phyloP scores from a whole-genome alignment of 2,113 vertebrate species.

The Chloropsis hardwickii region DNA sequence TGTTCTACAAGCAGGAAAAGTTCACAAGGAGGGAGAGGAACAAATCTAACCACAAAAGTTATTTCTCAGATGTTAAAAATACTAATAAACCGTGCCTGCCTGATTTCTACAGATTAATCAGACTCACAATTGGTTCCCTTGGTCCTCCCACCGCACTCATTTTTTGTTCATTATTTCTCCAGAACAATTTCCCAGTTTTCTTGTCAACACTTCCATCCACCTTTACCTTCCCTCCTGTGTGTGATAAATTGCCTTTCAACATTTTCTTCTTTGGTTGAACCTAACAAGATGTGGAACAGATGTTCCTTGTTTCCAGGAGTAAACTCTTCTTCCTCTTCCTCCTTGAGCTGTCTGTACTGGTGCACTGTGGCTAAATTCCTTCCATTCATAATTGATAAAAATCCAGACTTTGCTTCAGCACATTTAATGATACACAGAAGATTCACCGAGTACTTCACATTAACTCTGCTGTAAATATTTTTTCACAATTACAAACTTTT shows the following conservation, averaged over 20 bases:
- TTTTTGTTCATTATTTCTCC: neutral
- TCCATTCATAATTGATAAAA: neutral
- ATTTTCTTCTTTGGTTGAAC: neutral
- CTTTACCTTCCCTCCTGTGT: neutral
- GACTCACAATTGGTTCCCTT: neutral
- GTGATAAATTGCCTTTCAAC: neutral
- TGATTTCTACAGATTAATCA: neutral
- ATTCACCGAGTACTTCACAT: neutral
- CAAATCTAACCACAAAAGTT: neutral
- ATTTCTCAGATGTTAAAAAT: neutral
- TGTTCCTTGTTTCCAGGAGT: neutral
- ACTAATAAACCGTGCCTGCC: neutral
- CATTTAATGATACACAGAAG: neutral
- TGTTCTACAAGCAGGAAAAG: neutral
- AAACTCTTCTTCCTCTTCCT: neutral
- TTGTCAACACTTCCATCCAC: neutral
- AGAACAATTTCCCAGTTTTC: neutral
- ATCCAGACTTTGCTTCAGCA: neutral
- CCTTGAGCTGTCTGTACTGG: neutral
- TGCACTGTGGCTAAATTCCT: neutral
- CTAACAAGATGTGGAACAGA: neutral
- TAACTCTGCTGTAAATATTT: neutral
- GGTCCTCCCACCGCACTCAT: rapidly evolving
- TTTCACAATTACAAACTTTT: neutral
- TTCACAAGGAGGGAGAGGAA: neutral